Evolutionary conservation across 1,140 invertebrate genomes (phyloP), one percentile per base, ranked within the genome.

Genomic region (Drosophila elegans): DNA sequence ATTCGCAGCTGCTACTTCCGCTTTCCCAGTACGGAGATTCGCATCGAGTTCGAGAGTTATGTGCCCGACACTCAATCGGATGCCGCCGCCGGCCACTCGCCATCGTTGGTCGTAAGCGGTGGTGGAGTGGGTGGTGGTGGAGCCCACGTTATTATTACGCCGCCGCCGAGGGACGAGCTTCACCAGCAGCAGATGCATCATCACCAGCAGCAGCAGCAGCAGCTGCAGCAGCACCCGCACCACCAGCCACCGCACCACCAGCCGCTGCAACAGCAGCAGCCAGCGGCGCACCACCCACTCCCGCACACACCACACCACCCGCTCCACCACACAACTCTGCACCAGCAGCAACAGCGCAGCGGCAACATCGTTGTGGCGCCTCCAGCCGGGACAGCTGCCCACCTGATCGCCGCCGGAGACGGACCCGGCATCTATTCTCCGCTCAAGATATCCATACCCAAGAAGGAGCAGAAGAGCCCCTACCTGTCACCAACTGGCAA

Each of bases 1-100:
- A 4, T 73, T 95, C 95, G 29, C 94, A 99, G 98, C 92, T 99
- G 98, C 93, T 96, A 96, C 55, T 95, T 99, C 83, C 95, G 98
- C 83, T 99, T 99, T 94, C 98, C 98, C 46, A 99, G 98, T 93
- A 99, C 98, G 93, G 99, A 97, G 92, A 99, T 99, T 92, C 96
- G 97, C 78, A 95, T 99, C 71, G 95, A 96, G 91, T 99, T 99
- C 93, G 97, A 98, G 93, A 98, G 97, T 42, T 94, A 99, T 83
- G 95, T 98, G 63, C 49, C 83, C 41, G 41, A 76, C 39, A 39
- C 71, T 41, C 45, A 49, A 42, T 44, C 66, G 16, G 83, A 89
- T 54, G 27, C 61, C 21, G 57, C 54, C 7, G 44, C 64, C 11
- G 29, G 56, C n/a, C 63, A 39, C 13, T 90, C 46, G 52, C 54